phyloP scores from a whole-genome alignment of 2,113 vertebrate genomes.

The Salvelinus alpinus region DNA sequence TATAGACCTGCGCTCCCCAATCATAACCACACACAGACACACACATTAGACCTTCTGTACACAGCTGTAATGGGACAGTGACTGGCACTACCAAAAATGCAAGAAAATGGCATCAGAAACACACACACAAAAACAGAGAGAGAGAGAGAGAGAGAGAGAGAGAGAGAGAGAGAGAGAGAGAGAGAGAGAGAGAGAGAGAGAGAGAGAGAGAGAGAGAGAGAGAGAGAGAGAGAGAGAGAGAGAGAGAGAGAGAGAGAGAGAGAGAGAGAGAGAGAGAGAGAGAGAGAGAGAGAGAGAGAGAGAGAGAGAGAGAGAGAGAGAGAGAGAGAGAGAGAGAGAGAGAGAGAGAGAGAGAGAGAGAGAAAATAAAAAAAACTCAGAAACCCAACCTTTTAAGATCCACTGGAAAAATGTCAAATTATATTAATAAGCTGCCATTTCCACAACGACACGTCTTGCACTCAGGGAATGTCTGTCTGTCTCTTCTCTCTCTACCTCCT shows the following conservation, averaged over 20 bases:
- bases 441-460: too few relatives aligned
- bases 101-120: not conserved
- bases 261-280: slow-evolving; percentile 19
- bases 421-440: too few relatives aligned
- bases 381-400: not conserved
- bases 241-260: slow-evolving; percentile 23
- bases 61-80: too few relatives aligned
- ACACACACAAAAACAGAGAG: not conserved
- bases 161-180: slow-evolving; percentile 22
- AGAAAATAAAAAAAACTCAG: slow-evolving; percentile 25
- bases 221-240: slow-evolving; percentile 11
- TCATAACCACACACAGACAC: not conserved
- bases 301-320: slow-evolving; percentile 9
- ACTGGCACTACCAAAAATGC: too few relatives aligned
- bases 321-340: slow-evolving; percentile 20
- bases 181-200: slow-evolving; percentile 23
- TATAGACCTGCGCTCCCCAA: not conserved
- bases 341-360: slow-evolving; percentile 16
- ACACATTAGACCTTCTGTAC: too few relatives aligned
- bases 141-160: not conserved
- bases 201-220: not conserved
- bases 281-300: not conserved
- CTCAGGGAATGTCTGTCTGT: not conserved
- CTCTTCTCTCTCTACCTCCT: slow-evolving; percentile 10
- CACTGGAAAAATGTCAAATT: too few relatives aligned